Conservation (phyloP, 2,113 vertebrate genomes). For the Planiliza haematocheilus region DNA sequence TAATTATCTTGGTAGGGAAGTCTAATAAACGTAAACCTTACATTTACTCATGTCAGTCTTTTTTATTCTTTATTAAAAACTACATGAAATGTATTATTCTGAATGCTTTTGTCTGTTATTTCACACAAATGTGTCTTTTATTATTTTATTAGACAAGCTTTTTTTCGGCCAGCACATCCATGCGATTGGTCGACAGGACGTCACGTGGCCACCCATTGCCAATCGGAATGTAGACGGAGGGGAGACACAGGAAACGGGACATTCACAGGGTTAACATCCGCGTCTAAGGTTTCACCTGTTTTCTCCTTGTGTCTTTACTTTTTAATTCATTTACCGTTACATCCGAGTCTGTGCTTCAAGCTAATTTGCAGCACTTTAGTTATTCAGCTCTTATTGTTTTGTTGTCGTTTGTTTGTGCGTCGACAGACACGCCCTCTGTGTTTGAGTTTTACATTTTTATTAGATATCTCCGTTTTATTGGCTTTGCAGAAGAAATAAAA, state of each 20-base stretch:
- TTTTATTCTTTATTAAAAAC: no score
- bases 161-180: not conserved
- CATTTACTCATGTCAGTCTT: no score
- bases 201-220: slow-evolving; percentile 18
- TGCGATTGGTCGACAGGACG: not conserved
- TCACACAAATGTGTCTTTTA: no score
- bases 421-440: slow-evolving; percentile 5
- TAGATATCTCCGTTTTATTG: not conserved
- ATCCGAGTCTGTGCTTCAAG: not conserved
- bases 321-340: fast-evolving
- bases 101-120: no score
- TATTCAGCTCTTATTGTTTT: fast-evolving
- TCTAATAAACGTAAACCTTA: no score
- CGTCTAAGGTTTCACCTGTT: not conserved
- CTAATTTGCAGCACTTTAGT: not conserved
- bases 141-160: no score
- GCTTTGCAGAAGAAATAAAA: slow-evolving; percentile 6
- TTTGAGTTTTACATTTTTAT: not conserved
- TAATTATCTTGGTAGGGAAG: no score
- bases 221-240: slow-evolving; percentile 8
- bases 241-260: not conserved
- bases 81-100: no score
- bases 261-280: not conserved
- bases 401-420: fast-evolving
- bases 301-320: fast-evolving